phyloP scores from a whole-genome alignment of 2,797 vertebrate genomes.

The Paedocypris micromegethes region DNA sequence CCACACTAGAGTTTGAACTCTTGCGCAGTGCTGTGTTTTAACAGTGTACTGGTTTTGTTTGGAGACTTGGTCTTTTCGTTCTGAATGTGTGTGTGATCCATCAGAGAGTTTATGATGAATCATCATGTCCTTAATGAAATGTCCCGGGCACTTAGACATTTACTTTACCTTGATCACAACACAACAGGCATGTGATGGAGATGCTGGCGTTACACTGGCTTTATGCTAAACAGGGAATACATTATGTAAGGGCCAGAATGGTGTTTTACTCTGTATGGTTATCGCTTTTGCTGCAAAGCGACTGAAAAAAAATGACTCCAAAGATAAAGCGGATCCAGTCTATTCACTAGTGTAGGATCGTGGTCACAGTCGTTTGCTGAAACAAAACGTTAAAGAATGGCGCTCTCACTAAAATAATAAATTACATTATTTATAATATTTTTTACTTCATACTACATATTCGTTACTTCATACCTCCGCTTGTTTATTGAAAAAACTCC shows the following conservation, averaged over 20 bases:
- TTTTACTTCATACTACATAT: too few species aligned
- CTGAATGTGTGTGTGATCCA: constrained; percentile 44
- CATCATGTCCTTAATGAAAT: constrained; percentile 41
- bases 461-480: too few species aligned
- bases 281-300: constrained; percentile 3
- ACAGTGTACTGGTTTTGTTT: constrained; percentile 27
- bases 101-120: constrained; percentile 41
- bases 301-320: too few species aligned
- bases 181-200: constrained; percentile 20
- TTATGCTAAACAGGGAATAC: constrained; percentile 32
- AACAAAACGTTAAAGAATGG: too few species aligned
- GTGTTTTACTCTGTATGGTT: constrained; percentile 24
- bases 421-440: too few species aligned
- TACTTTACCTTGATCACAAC: neutral
- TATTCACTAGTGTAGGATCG: too few species aligned
- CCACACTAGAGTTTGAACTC: neutral
- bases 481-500: too few species aligned
- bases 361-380: neutral
- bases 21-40: neutral
- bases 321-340: too few species aligned
- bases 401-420: too few species aligned
- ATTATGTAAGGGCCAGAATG: constrained; percentile 24
- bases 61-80: constrained; percentile 29
- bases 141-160: constrained; percentile 30
- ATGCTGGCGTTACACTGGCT: constrained; percentile 11